phyloP scores from a whole-genome alignment of 2,797 vertebrate genomes.

The Phalanger gymnotis region DNA sequence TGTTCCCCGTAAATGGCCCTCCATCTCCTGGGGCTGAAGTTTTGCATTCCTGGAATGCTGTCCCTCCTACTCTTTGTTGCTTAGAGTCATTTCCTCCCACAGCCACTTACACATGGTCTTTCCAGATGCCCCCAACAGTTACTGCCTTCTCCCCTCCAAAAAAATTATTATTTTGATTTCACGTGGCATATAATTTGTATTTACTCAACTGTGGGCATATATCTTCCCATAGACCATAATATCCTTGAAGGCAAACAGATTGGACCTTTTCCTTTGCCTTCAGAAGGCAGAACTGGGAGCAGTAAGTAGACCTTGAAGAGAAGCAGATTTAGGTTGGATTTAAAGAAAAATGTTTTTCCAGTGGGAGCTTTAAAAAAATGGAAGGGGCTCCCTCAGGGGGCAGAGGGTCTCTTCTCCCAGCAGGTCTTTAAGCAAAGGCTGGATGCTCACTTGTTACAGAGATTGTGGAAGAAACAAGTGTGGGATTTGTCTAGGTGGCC shows the following conservation, averaged over 20 bases:
- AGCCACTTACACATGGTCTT: neutral
- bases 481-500: neutral
- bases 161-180: neutral
- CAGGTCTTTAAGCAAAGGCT: neutral
- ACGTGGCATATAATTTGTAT: neutral
- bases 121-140: neutral
- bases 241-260: neutral
- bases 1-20: neutral
- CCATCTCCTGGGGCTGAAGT: neutral
- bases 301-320: neutral
- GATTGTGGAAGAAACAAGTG: neutral
- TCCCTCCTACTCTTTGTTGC: neutral
- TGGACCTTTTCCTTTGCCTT: neutral
- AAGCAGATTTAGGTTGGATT: neutral
- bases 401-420: neutral
- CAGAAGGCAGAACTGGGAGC: neutral
- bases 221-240: neutral
- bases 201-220: neutral
- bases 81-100: too few species aligned
- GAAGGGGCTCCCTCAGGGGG: neutral
- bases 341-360: neutral
- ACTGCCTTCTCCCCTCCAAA: neutral
- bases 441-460: neutral
- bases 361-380: neutral
- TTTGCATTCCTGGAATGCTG: neutral